Evolutionary conservation across 1,140 invertebrate genomes (phyloP).

Genomic region (Panagrolaimus sp.): DNA sequence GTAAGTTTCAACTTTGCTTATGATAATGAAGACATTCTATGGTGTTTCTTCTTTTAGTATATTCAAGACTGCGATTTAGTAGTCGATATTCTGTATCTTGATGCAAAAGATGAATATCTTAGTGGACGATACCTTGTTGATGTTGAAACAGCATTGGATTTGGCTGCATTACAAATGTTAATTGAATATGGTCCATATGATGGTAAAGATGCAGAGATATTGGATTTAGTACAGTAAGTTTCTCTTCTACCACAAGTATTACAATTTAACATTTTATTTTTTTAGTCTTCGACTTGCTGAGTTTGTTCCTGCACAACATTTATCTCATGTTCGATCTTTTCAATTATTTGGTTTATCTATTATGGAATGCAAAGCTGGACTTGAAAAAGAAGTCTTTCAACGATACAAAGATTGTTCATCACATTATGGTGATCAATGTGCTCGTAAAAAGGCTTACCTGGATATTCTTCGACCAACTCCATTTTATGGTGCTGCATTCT

Average conservation of each 20-base stretch:
- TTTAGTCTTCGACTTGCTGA: slow-evolving; percentile 38
- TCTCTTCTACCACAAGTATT: neutral
- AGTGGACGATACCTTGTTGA: slow-evolving; percentile 45
- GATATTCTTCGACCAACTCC: slow-evolving; percentile 30
- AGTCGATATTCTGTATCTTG: slow-evolving; percentile 43
- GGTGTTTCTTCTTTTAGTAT: too few relatives aligned
- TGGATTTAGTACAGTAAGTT: slow-evolving; percentile 40
- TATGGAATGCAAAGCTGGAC: slow-evolving; percentile 44
- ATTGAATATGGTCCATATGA: slow-evolving; percentile 41
- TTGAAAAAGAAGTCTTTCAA: slow-evolving; percentile 35
- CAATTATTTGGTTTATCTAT: slow-evolving; percentile 39
- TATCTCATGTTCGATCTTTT: slow-evolving; percentile 30
- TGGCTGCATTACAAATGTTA: slow-evolving; percentile 44
- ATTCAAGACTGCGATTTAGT: slow-evolving; percentile 33
- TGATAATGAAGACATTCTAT: neutral
- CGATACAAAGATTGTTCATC: slow-evolving; percentile 37
- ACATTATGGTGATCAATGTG: slow-evolving; percentile 29
- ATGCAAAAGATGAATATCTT: slow-evolving; percentile 44
- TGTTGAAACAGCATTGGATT: slow-evolving; percentile 30
- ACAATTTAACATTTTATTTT: slow-evolving; percentile 10
- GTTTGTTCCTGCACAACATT: slow-evolving; percentile 32
- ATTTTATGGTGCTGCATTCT: slow-evolving; percentile 44
- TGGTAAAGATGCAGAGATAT: slow-evolving; percentile 29
- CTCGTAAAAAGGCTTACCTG: slow-evolving; percentile 29
- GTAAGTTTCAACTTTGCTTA: slow-evolving; percentile 24